Percentiles rank a stretch among this genome's conserved stretches.
Conservation (phyloP, 2,797 vertebrate species). For the Gymnoscopelus microlampas region DNA sequence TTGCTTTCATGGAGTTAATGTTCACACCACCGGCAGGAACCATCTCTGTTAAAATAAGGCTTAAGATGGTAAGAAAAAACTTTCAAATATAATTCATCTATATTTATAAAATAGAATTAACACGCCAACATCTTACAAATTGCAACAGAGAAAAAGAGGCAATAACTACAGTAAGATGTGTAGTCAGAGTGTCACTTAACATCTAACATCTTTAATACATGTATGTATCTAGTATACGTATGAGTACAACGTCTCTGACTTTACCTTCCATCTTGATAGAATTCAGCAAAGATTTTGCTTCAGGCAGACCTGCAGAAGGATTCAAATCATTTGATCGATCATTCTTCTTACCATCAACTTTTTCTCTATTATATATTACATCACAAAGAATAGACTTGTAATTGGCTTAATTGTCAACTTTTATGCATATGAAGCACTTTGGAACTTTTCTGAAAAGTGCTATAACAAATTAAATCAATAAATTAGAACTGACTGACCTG, state of each 20-base stretch:
- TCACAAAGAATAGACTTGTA: no score
- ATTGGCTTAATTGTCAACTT: no score
- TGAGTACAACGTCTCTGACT: background rate
- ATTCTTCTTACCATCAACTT: background rate
- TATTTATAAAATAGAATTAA: no score
- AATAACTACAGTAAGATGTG: no score
- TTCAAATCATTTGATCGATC: background rate
- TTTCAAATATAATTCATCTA: background rate
- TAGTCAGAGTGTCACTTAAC: no score
- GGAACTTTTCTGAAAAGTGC: no score
- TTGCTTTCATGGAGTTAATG: conserved; percentile 69
- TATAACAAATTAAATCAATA: background rate
- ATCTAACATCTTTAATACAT: no score
- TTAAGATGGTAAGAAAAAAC: background rate
- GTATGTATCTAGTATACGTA: no score
- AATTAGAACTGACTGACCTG: conserved; percentile 72
- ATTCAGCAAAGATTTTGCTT: conserved; percentile 77
- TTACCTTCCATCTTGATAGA: conserved; percentile 77
- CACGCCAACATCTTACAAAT: no score
- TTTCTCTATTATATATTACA: no score
- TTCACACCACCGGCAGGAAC: conserved; percentile 60
- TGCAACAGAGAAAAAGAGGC: no score
- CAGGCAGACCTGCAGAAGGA: conserved; percentile 64
- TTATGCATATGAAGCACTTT: no score
- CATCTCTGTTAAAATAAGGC: conserved; percentile 60